Conservation (phyloP, 2,797 vertebrate species). For the Sebastes hopkinsi region DNA sequence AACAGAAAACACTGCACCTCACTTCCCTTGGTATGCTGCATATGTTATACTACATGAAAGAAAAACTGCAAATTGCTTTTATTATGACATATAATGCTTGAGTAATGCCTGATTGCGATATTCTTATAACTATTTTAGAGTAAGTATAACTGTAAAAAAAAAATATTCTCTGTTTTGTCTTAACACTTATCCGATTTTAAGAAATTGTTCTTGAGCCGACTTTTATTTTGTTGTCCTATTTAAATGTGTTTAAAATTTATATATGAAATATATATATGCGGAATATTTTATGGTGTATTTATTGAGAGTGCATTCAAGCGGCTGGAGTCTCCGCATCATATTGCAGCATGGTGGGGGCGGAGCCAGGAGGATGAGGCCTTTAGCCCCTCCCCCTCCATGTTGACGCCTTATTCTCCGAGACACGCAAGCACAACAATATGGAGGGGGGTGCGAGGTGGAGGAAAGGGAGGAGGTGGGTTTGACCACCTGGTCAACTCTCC, state of each 20-base stretch:
- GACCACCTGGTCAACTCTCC: slow-evolving; percentile 22
- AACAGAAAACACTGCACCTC: slow-evolving; percentile 88
- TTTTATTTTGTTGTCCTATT: slow-evolving; percentile 87
- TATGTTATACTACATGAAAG: slow-evolving; percentile 87
- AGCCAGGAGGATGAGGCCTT: slow-evolving; percentile 56
- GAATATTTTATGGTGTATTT: slow-evolving; percentile 88
- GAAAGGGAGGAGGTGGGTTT: slow-evolving; percentile 11
- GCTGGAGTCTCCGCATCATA: slow-evolving; percentile 78
- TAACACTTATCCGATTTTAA: slow-evolving; percentile 83
- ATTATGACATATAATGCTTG: slow-evolving; percentile 87
- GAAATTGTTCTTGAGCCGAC: slow-evolving; percentile 86
- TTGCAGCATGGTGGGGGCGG: slow-evolving; percentile 71
- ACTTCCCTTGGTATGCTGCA: slow-evolving; percentile 95
- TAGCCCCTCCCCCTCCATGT: slow-evolving; percentile 71
- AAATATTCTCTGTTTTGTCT: slow-evolving; percentile 78
- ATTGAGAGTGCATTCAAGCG: slow-evolving; percentile 79
- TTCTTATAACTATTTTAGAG: slow-evolving; percentile 87
- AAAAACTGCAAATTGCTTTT: slow-evolving; percentile 87
- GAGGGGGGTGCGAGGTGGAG: slow-evolving; percentile 52
- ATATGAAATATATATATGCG: slow-evolving; percentile 81
- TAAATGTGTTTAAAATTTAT: slow-evolving; percentile 84
- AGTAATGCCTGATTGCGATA: slow-evolving; percentile 88
- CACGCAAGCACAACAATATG: slow-evolving; percentile 80
- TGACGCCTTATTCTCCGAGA: slow-evolving; percentile 74
- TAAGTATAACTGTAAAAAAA: slow-evolving; percentile 81